Evolutionary conservation across 92 coral and sea anemone species (phyloP), one percentile per base, ranked within the genome.

Genomic region (Phenganax stokvisi): DNA sequence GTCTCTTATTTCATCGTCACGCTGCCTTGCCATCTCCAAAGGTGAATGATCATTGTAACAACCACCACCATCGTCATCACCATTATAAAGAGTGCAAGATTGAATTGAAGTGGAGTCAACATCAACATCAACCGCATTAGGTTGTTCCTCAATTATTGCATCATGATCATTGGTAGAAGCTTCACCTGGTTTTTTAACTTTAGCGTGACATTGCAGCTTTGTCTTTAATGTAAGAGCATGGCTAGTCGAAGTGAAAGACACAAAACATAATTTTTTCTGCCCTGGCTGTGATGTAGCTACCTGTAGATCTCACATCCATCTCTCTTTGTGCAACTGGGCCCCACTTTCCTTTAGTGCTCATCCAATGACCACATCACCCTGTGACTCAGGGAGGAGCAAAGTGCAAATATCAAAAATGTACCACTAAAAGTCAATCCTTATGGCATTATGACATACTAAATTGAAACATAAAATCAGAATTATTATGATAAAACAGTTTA

Each of bases 251-350:
- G n/a, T 65, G 31, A 27, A 11, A 65, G 47, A 37, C 5, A 5
- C 47, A 1, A 65, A 65, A 65, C 71, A 65, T 15, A 0, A 65
- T 65, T 65, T 65, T 44, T 15, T 65, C 71, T 65, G 71, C 71
- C 71, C 71, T 65, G 71, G 71, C 27, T 65, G 71, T 17, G 27
- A 65, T 65, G 71, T 27, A 17, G 15, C 71, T 11, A 9, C 25
- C 30, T 17, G 71, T 15, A 65, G 71, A 65, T 65, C 71, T 65
- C 71, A 3, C 16, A 17, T 65, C 71, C 11, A 65, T 6, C 71
- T 65, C 25, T 17, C 71, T 65, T 65, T 65, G 71, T 6, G 71
- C 25, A 65, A 65, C 71, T 65, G 71, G 71, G 71, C 71, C 71
- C 71, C 71, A 65, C 71, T 65, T 44, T 44, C 27, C 15, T 65